These are phyloP conservation scores for Corythoichthys intestinalis DNA, from an alignment of 2,113 vertebrate species.

Conservation along the genomic window DNA sequence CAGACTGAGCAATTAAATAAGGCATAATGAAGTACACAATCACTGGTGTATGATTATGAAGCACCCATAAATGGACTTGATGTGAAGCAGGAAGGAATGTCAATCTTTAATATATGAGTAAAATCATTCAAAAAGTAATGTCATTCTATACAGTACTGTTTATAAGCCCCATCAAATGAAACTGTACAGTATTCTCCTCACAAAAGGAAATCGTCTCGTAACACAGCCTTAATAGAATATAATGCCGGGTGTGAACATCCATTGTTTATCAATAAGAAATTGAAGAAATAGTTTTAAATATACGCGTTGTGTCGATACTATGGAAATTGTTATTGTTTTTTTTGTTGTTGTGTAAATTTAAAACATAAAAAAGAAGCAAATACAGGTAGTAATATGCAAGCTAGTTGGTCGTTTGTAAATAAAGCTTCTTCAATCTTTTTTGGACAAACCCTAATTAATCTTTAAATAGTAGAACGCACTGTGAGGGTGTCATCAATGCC, in stretches of 20 bases:
- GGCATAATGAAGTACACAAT: conserved; percentile 34
- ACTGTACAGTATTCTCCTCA: conserved; percentile 1
- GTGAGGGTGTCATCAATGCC: conserved; percentile 22
- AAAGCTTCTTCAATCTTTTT: conserved; percentile 10
- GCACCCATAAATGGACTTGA: conserved; percentile 13
- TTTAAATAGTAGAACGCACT: conserved; percentile 33
- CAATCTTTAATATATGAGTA: conserved; percentile 31
- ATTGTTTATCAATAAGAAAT: not conserved
- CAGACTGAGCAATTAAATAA: conserved; percentile 39
- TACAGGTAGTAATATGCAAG: not conserved
- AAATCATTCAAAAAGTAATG: conserved; percentile 40
- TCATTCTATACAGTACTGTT: not conserved
- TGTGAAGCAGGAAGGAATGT: conserved; percentile 15
- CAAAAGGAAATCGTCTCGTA: conserved; percentile 21
- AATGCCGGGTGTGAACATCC: not conserved
- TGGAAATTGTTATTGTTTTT: not conserved
- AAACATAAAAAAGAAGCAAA: not conserved
- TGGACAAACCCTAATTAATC: conserved; percentile 35
- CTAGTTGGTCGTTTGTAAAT: not conserved
- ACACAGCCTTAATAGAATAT: not conserved
- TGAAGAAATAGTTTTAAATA: not conserved
- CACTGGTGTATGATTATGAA: conserved; percentile 10
- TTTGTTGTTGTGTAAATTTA: not conserved
- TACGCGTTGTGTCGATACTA: not conserved
- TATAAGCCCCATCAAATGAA: conserved; percentile 7